Base-by-base conservation (phyloP, 1,140 invertebrate genomes). In the Drosophila orosa region DNA sequence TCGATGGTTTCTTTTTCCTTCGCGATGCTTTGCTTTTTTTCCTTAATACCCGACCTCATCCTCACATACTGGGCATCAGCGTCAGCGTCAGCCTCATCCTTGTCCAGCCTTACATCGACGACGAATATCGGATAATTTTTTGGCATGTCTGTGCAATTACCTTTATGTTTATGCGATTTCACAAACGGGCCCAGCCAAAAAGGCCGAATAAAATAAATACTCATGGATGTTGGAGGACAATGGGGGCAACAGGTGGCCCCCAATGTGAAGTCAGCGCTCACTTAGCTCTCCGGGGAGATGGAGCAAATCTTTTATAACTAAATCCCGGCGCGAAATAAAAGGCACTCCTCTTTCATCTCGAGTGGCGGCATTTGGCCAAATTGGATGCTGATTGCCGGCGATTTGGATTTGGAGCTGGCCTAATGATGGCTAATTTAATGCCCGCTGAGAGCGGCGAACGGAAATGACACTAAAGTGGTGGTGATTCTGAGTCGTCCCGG, bases 91-190 rank as follows among this genome's bases (percentile, higher is more conserved):
- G 39, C 39, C 47, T 52, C 29, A 52, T 54, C 50, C 50, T 54
- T 35, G 60, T 35, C 54, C 60, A 60, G 55, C 55, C 65, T 67
- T 67, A 71, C 67, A 47, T 31, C 65, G 65, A 65, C 80, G 52
- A 44, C 60, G 67, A 45, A 69, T 86, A 82, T 86, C 76, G 84
- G 79, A 87, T 87, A 82, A 83, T 87, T 86, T 85, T 87, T 85
- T 79, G 82, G 83, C 78, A 86, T 87, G 82, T 76, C 84, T 79
- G 83, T 87, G 84, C 82, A 86, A 86, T 86, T 86, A 86, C 82
- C 82, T 87, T 87, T 87, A 87, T 87, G 84, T 79, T 86, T 87
- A 82, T 86, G 84, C 84, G 79, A 86, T 83, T 83, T 87, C 62
- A 58, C 55, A 65, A 85, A 56, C 62, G 54, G 68, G 66, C 68